phyloP scores from a whole-genome alignment of 2,888 invertebrate species.

The Andricus curvator region DNA sequence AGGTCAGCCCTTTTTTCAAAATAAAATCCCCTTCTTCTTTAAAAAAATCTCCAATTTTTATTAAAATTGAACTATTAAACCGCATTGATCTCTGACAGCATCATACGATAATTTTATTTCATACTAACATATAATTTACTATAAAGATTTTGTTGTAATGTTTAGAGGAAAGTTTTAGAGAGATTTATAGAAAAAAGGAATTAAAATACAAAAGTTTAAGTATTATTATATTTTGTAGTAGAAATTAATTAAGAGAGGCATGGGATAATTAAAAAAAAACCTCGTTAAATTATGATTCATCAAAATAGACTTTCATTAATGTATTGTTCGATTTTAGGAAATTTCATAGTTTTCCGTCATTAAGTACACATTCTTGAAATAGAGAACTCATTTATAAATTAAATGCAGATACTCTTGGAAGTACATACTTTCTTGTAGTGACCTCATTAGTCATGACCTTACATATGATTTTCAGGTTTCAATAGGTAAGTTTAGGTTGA shows the following conservation, averaged over 20 bases:
- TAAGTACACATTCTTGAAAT: neutral
- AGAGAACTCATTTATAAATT: neutral
- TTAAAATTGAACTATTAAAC: no score
- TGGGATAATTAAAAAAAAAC: neutral
- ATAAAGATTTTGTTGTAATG: no score
- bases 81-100: no score
- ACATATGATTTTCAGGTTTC: constrained; percentile 1
- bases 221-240: neutral
- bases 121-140: no score
- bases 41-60: no score
- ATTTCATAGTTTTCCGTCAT: neutral
- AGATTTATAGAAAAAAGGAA: no score
- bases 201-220: neutral
- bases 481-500: neutral
- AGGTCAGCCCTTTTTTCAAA: no score
- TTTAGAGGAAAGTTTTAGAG: no score
- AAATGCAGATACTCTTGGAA: neutral
- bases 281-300: neutral
- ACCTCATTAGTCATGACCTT: constrained; percentile 4
- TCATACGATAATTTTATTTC: no score
- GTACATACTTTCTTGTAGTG: neutral
- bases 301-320: neutral
- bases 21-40: no score
- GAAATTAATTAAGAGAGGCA: neutral
- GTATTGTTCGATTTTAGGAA: neutral